Percentiles rank a stretch among this genome's conserved stretches.
phyloP scores from a whole-genome alignment of 2,113 vertebrate species.

The Dolichallabes microphthalmus region DNA sequence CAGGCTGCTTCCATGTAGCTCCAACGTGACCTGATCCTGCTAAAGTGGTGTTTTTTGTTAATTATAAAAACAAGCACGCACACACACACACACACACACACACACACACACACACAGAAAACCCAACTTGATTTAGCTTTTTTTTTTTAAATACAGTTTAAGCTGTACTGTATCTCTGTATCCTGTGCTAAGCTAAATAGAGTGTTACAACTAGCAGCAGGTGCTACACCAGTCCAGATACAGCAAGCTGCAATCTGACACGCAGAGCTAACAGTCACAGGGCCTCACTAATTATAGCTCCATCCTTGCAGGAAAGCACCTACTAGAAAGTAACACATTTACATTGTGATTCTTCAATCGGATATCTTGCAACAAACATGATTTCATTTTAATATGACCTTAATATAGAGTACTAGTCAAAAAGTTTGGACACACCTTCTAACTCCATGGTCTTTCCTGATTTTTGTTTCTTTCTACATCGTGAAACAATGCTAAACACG shows the following conservation, averaged over 20 bases:
- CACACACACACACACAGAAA: constrained; percentile 47
- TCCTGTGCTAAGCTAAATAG: constrained; percentile 53
- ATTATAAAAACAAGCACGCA: constrained; percentile 43
- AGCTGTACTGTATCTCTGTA: constrained; percentile 59
- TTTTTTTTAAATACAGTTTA: constrained; percentile 46
- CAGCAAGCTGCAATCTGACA: constrained; percentile 80
- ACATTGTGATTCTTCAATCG: not conserved
- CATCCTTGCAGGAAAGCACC: constrained; percentile 67
- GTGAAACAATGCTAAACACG: too few relatives aligned
- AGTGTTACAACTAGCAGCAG: constrained; percentile 79
- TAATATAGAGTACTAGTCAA: not conserved
- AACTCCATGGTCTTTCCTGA: too few relatives aligned
- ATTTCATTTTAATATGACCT: not conserved
- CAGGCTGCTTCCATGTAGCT: constrained; percentile 37
- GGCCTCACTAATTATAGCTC: constrained; percentile 81
- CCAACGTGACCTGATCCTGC: constrained; percentile 52
- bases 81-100: constrained; percentile 44
- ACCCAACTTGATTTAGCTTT: constrained; percentile 46
- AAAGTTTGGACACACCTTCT: too few relatives aligned
- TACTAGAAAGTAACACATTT: constrained; percentile 11
- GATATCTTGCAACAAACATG: not conserved
- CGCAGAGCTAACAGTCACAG: constrained; percentile 72
- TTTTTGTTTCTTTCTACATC: too few relatives aligned
- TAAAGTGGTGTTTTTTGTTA: constrained; percentile 44
- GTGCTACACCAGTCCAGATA: constrained; percentile 73